Percentiles rank a stretch among this genome's conserved stretches.
Conservation (phyloP, 2,797 vertebrate species). For the Discoglossus pictus region DNA sequence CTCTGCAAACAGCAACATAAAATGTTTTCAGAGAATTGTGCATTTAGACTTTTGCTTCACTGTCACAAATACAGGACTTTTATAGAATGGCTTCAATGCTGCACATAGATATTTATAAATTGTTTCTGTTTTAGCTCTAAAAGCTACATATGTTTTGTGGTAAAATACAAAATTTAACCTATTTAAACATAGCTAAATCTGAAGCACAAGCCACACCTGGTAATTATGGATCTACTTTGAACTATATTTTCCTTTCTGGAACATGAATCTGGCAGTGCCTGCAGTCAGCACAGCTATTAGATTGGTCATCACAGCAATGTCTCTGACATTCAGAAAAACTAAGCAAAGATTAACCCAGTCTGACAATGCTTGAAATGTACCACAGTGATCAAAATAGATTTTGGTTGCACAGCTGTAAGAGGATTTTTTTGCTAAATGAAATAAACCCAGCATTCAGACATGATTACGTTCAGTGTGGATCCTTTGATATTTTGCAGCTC, state of each 20-base stretch:
- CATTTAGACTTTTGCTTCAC: too few relatives aligned
- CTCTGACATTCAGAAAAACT: slow-evolving; percentile 21
- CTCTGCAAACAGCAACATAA: too few relatives aligned
- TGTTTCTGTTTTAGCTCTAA: too few relatives aligned
- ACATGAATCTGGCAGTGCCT: slow-evolving; percentile 16
- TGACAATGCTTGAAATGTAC: slow-evolving; percentile 34
- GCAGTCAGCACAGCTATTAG: slow-evolving; percentile 14
- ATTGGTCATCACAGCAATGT: slow-evolving; percentile 19
- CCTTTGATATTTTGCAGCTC: slow-evolving; percentile 30
- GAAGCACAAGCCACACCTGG: too few relatives aligned
- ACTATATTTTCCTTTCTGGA: not conserved
- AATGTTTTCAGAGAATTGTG: too few relatives aligned
- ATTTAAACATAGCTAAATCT: too few relatives aligned
- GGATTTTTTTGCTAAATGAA: slow-evolving; percentile 18
- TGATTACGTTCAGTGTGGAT: slow-evolving; percentile 20
- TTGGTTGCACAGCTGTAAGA: slow-evolving; percentile 36
- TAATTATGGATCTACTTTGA: slow-evolving; percentile 5
- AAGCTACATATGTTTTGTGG: too few relatives aligned
- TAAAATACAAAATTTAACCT: too few relatives aligned
- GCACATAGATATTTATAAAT: too few relatives aligned
- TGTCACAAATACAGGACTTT: too few relatives aligned
- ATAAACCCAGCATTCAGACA: slow-evolving; percentile 26
- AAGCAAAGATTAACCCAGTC: slow-evolving; percentile 28
- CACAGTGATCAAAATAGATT: slow-evolving; percentile 35
- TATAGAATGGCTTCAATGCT: too few relatives aligned